Percentiles rank a stretch among this genome's conserved stretches.
phyloP scores from a whole-genome alignment of 2,113 vertebrate genomes.

The Alligator mississippiensis region DNA sequence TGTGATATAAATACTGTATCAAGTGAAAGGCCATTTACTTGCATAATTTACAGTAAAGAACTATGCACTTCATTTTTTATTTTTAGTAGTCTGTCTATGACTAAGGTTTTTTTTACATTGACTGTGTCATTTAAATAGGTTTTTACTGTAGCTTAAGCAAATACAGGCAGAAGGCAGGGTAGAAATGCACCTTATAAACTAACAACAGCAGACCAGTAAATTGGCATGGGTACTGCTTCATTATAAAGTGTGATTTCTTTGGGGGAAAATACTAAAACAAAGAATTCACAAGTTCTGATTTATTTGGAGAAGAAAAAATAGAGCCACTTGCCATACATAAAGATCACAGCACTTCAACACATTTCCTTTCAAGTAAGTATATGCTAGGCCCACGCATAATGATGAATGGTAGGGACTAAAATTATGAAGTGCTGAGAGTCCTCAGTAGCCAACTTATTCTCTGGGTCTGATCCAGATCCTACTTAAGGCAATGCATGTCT shows the following conservation, averaged over 20 bases:
- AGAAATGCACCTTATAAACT: too few species aligned
- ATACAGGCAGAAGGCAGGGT: not conserved
- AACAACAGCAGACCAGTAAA: conserved; percentile 26
- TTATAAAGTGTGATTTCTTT: conserved; percentile 10
- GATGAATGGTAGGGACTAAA: not conserved
- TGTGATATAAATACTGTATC: not conserved
- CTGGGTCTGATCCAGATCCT: not conserved
- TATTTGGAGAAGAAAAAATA: not conserved
- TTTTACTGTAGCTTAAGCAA: conserved; percentile 47
- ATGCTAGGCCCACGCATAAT: not conserved
- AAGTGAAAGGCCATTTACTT: not conserved
- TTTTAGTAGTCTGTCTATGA: conserved; percentile 3
- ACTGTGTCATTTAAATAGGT: not conserved
- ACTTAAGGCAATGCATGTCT: not conserved
- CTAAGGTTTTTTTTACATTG: not conserved
- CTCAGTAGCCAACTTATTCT: not conserved
- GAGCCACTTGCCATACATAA: not conserved
- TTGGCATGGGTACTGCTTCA: conserved; percentile 9
- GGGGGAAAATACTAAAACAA: not conserved
- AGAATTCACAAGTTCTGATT: not conserved
- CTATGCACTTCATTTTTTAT: too few species aligned
- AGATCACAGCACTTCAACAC: not conserved
- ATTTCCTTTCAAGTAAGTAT: conserved; percentile 7
- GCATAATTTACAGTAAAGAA: not conserved
- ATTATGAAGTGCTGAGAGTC: not conserved